These are phyloP conservation scores for Pangasius sanitwongsei DNA, from an alignment of 2,797 vertebrate species.

Conservation along the genomic window DNA sequence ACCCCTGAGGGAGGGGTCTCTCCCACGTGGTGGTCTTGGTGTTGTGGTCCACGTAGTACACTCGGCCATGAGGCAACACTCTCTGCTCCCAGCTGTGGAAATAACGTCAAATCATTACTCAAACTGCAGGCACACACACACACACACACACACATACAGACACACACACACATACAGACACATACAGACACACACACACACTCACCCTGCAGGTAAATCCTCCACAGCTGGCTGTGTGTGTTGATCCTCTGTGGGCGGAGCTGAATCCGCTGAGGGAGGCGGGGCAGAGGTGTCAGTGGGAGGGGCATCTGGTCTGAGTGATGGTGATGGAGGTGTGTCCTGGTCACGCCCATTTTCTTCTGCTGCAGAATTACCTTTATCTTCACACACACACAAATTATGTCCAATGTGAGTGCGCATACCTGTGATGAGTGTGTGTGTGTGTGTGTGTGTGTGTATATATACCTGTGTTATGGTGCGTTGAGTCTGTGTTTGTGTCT, in stretches of 20 bases:
- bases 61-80: conserved; percentile 89
- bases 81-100: conserved; percentile 91
- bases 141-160: background rate
- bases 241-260: conserved; percentile 63
- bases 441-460: conserved; percentile 10
- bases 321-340: conserved; percentile 64
- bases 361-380: conserved; percentile 76
- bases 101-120: background rate
- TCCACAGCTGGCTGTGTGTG: conserved; percentile 72
- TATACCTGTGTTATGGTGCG: conserved; percentile 6
- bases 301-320: conserved; percentile 55
- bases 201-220: conserved; percentile 80
- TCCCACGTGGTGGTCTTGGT: conserved; percentile 99
- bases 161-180: no score
- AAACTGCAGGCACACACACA: background rate
- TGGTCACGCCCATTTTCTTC: conserved; percentile 71
- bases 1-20: conserved; percentile 95
- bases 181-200: no score
- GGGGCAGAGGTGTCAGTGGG: conserved; percentile 4
- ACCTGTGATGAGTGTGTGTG: background rate
- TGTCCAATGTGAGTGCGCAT: background rate
- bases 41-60: conserved; percentile 98
- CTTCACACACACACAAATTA: conserved; percentile 63
- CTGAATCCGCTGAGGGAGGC: conserved; percentile 62
- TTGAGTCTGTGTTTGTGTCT: background rate